phyloP scores from a whole-genome alignment of 2,888 invertebrate species.

The Molanna angustata region DNA sequence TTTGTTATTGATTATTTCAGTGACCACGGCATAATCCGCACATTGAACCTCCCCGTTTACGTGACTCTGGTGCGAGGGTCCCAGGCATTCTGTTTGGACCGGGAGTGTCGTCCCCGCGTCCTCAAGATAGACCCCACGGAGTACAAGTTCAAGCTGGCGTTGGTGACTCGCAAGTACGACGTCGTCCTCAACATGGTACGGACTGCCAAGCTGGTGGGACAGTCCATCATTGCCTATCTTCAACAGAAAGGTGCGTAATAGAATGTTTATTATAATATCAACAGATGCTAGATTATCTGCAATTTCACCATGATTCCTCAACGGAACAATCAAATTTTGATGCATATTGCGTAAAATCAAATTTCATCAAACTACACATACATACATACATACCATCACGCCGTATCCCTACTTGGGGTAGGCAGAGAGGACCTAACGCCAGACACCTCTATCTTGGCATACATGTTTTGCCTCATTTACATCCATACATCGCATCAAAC shows the following conservation, averaged over 20 bases:
- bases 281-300: no score
- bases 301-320: no score
- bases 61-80: slow-evolving; percentile 88
- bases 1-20: no score
- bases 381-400: no score
- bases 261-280: not conserved
- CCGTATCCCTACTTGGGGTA: no score
- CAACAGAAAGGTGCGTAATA: slow-evolving; percentile 83
- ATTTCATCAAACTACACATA: no score
- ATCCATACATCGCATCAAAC: no score
- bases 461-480: no score
- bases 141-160: slow-evolving; percentile 94
- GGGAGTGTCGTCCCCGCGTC: slow-evolving; percentile 87
- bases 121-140: slow-evolving; percentile 96
- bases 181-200: slow-evolving; percentile 94
- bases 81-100: slow-evolving; percentile 84
- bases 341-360: no score
- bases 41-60: slow-evolving; percentile 96
- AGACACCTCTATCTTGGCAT: no score
- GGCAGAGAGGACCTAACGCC: no score
- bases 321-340: no score
- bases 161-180: slow-evolving; percentile 94
- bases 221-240: slow-evolving; percentile 97
- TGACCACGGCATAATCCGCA: slow-evolving; percentile 97
- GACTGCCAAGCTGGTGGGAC: slow-evolving; percentile 94